Percentiles rank a stretch among this genome's conserved stretches.
Conservation (phyloP, 2,113 vertebrate species). For the Hystrix brachyura region DNA sequence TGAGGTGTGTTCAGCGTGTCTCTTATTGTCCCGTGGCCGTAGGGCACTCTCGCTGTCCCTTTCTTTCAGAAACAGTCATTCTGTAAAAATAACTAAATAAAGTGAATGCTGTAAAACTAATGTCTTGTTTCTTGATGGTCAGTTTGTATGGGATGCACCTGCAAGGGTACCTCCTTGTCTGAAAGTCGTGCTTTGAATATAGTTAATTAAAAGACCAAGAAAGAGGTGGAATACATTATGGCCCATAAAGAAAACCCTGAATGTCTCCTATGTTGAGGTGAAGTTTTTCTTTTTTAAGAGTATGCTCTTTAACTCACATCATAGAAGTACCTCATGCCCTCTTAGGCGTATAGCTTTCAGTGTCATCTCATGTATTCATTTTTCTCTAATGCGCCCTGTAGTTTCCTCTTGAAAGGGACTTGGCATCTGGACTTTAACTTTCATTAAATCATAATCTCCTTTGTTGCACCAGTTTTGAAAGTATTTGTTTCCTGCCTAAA, state of each 20-base stretch:
- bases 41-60: neutral
- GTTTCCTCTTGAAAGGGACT: neutral
- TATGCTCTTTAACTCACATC: neutral
- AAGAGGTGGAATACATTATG: conserved; percentile 63
- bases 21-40: neutral
- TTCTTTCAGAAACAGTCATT: neutral
- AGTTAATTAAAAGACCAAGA: conserved; percentile 46
- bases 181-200: conserved; percentile 75
- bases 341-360: neutral
- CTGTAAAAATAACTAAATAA: conserved; percentile 66
- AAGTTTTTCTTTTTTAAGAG: conserved; percentile 61
- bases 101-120: conserved; percentile 67
- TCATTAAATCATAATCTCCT: neutral
- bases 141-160: conserved; percentile 76
- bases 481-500: conserved; percentile 45
- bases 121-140: conserved; percentile 76
- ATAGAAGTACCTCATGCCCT: neutral
- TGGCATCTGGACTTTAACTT: conserved; percentile 37
- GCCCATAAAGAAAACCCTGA: conserved; percentile 68
- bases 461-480: conserved; percentile 47
- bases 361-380: neutral
- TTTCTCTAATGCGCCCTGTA: neutral
- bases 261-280: conserved; percentile 66
- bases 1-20: neutral
- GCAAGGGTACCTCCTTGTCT: conserved; percentile 75